Evolutionary conservation across 2,113 vertebrate genomes (phyloP).

Genomic region (Camelus dromedarius): DNA sequence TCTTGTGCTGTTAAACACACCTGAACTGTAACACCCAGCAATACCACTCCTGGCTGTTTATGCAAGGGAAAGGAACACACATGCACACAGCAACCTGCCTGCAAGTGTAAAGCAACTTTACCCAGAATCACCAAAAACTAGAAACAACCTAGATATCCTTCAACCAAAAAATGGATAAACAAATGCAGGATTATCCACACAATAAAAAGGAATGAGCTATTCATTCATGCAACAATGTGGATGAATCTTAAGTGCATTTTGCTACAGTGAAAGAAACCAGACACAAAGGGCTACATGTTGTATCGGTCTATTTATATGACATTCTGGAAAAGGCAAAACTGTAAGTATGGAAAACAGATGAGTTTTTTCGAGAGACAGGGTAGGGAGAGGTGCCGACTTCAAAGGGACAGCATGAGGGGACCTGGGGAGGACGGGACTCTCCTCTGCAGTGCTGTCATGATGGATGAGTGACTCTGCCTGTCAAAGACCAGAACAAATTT

Average conservation of each 20-base stretch:
- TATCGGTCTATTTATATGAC: not conserved
- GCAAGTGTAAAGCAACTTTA: not conserved
- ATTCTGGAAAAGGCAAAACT: not conserved
- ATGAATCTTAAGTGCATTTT: not conserved
- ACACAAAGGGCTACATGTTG: not conserved
- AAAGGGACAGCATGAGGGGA: not conserved
- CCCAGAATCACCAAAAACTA: not conserved
- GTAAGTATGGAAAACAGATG: not conserved
- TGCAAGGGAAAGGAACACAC: not conserved
- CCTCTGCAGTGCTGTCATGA: rapidly evolving
- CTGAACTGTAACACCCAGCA: not conserved
- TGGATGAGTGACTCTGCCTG: not conserved
- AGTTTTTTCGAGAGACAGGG: not conserved
- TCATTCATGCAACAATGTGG: rapidly evolving
- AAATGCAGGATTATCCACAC: not conserved
- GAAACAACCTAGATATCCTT: not conserved
- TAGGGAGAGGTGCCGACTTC: not conserved
- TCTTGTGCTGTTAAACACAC: not conserved
- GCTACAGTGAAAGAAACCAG: not conserved
- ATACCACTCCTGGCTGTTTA: not conserved
- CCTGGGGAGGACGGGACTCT: rapidly evolving
- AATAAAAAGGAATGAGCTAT: rapidly evolving
- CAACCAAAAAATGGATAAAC: not conserved
- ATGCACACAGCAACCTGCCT: not conserved
- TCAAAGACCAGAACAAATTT: not conserved